phyloP scores from a whole-genome alignment of 2,888 invertebrate species.

The Norana najaformis region DNA sequence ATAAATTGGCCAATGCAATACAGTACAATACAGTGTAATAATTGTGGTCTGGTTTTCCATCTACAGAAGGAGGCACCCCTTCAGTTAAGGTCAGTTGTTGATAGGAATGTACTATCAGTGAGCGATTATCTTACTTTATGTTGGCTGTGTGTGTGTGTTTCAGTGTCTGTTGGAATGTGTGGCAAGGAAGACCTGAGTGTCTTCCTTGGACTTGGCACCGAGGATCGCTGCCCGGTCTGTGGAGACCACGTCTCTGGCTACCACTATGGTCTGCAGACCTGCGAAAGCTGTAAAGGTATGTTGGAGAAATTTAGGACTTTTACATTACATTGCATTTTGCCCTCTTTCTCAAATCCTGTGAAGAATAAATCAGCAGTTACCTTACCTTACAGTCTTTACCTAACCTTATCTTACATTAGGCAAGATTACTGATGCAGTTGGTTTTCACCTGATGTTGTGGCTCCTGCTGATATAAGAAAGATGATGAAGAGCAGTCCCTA shows the following conservation, averaged over 20 bases:
- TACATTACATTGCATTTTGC: background rate
- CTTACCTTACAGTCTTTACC: background rate
- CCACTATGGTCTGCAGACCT: slow-evolving; percentile 97
- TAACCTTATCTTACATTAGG: background rate
- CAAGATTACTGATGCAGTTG: background rate
- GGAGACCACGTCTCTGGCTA: slow-evolving; percentile 70
- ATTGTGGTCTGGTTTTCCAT: no score
- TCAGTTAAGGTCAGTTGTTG: no score
- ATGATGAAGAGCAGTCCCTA: no score
- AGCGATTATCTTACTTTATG: background rate
- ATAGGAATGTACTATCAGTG: background rate
- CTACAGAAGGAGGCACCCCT: no score
- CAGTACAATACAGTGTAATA: no score
- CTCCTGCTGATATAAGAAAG: no score
- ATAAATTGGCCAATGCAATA: no score
- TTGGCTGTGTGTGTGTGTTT: background rate
- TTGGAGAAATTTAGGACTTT: background rate
- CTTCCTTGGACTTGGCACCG: background rate
- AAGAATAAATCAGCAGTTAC: background rate
- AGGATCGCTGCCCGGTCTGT: background rate
- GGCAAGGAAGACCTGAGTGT: background rate
- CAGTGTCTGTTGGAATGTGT: background rate
- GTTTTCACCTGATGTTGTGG: no score
- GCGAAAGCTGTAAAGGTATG: slow-evolving; percentile 91
- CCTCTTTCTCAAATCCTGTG: background rate